phyloP scores from a whole-genome alignment of 2,797 vertebrate genomes.

The Stomatorhinus walkeri region DNA sequence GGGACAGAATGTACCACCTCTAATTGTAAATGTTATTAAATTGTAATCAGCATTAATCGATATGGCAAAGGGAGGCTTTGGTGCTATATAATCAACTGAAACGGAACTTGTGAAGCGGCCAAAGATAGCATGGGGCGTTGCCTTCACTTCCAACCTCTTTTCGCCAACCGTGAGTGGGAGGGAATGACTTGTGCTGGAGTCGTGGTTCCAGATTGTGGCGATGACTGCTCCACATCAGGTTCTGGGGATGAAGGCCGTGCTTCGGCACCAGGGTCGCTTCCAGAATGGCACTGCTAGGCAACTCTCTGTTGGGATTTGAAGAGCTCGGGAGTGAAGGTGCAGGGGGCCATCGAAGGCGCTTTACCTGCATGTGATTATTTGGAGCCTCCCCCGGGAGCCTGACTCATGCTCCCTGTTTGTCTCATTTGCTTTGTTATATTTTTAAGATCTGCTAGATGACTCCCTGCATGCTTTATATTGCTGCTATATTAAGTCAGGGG shows the following conservation, averaged over 20 bases:
- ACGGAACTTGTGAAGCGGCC: background rate
- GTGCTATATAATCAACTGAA: conserved; percentile 34
- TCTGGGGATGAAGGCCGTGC: background rate
- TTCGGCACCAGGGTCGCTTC: background rate
- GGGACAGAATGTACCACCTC: conserved; percentile 33
- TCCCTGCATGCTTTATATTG: background rate
- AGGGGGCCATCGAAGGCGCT: background rate
- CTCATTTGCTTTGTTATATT: background rate
- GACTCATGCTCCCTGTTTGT: conserved; percentile 18
- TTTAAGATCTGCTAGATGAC: background rate
- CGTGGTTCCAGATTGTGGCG: background rate
- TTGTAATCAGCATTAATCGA: conserved; percentile 30
- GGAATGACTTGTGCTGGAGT: background rate
- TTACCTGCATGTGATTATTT: conserved; percentile 11
- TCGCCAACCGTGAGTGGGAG: background rate
- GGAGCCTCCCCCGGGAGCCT: background rate
- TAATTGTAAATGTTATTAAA: conserved; percentile 38
- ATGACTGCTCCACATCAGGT: no score
- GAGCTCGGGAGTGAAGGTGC: background rate
- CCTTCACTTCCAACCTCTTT: background rate
- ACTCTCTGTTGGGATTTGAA: conserved; percentile 1
- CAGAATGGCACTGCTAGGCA: background rate
- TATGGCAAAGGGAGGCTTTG: conserved; percentile 28
- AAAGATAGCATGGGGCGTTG: background rate
- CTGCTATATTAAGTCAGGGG: conserved; percentile 1